Percentiles rank a stretch among this genome's conserved stretches.
phyloP scores from a whole-genome alignment of 2,888 invertebrate species.

The Dasysyrphus tricinctus region DNA sequence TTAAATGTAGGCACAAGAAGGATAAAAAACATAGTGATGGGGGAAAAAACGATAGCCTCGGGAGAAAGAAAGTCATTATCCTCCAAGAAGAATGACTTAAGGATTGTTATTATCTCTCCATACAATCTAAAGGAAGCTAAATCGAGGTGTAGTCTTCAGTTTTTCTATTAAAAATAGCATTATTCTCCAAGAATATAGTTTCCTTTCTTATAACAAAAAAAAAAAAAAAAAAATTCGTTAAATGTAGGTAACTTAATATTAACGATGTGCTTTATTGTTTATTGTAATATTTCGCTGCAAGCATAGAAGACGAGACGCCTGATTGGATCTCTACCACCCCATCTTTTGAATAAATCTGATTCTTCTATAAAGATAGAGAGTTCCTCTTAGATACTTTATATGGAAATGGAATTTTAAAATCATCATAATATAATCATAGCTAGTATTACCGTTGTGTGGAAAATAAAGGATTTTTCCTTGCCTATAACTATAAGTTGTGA shows the following conservation, averaged over 20 bases:
- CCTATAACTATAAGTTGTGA: too few species aligned
- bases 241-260: not conserved
- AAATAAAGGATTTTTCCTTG: too few species aligned
- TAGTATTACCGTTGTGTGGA: too few species aligned
- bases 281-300: not conserved
- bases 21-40: not conserved
- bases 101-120: not conserved
- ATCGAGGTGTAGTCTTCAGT: not conserved
- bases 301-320: not conserved
- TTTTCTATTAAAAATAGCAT: not conserved
- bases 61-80: slow-evolving; percentile 3
- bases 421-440: not conserved
- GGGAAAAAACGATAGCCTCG: not conserved
- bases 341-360: not conserved
- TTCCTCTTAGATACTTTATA: not conserved
- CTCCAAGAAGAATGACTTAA: not conserved
- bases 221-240: not conserved
- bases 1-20: not conserved
- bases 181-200: not conserved
- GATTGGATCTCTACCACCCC: not conserved
- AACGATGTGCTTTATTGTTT: not conserved
- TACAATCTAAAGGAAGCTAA: not conserved
- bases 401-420: not conserved
- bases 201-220: not conserved
- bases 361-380: not conserved